Conservation (phyloP, 1,140 invertebrate species). For the Philopotamus ludificatus region DNA sequence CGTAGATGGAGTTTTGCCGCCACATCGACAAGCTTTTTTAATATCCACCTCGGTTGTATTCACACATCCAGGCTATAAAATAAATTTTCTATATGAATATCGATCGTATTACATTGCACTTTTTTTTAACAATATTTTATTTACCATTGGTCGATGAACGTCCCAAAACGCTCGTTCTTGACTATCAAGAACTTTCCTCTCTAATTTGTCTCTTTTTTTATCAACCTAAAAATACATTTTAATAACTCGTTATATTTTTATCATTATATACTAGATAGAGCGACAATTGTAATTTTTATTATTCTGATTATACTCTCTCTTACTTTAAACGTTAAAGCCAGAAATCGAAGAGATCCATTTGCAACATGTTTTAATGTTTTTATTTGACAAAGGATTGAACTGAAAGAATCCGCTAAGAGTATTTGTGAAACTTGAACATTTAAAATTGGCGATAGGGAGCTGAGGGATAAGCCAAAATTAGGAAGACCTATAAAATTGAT, state of each 20-base stretch:
- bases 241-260: not conserved
- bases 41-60: slow-evolving; percentile 99
- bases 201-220: slow-evolving; percentile 97
- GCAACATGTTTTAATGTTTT: too few relatives aligned
- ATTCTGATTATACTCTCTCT: too few relatives aligned
- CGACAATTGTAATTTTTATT: too few relatives aligned
- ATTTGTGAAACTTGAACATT: not conserved
- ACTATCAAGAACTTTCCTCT: slow-evolving; percentile 96
- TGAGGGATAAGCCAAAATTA: too few relatives aligned
- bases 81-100: slow-evolving; percentile 31
- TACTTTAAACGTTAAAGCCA: too few relatives aligned
- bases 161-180: slow-evolving; percentile 99
- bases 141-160: slow-evolving; percentile 90
- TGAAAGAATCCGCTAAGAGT: not conserved
- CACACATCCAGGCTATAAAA: slow-evolving; percentile 89
- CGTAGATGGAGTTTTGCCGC: slow-evolving; percentile 36
- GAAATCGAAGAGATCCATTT: too few relatives aligned
- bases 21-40: slow-evolving; percentile 85
- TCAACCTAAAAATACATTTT: slow-evolving; percentile 71
- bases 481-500: too few relatives aligned
- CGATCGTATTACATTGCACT: not conserved
- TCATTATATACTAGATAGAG: not conserved
- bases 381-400: not conserved
- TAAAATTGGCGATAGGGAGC: too few relatives aligned
- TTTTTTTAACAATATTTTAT: slow-evolving; percentile 7